These are phyloP conservation scores for Ooceraea biroi DNA, from an alignment of 1,140 invertebrate species.

Conservation along the genomic window DNA sequence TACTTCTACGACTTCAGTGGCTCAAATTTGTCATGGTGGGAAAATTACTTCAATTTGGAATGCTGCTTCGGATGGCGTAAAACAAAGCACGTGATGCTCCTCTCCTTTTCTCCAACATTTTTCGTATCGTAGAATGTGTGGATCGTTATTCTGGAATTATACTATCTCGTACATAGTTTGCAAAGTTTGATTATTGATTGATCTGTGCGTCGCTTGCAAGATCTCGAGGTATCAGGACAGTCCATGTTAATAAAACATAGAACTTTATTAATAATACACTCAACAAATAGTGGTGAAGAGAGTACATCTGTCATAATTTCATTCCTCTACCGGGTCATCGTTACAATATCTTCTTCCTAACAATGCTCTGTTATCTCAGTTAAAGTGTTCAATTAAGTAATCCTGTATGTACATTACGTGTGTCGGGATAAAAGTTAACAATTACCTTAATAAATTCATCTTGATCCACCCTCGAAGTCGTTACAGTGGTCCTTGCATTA, in stretches of 20 bases:
- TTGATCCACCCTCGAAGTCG: constrained; percentile 76
- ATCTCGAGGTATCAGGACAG: constrained; percentile 42
- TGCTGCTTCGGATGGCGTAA: no score
- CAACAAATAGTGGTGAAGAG: constrained; percentile 82
- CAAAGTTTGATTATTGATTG: background rate
- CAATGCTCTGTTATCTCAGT: constrained; percentile 76
- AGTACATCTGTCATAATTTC: constrained; percentile 79
- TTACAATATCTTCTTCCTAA: constrained; percentile 73
- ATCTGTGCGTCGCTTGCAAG: background rate
- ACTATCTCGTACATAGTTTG: constrained; percentile 15
- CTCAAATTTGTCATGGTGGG: no score
- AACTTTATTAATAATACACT: constrained; percentile 84
- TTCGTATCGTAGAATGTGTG: background rate
- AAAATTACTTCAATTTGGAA: no score
- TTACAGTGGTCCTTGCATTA: constrained; percentile 81
- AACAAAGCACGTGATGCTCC: no score
- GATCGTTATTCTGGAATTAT: constrained; percentile 15
- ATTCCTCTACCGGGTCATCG: constrained; percentile 75
- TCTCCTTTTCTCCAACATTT: background rate
- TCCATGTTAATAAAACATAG: constrained; percentile 83
- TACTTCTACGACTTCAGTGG: no score
- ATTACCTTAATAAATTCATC: constrained; percentile 78
- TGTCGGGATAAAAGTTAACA: constrained; percentile 80
- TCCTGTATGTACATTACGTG: constrained; percentile 79
- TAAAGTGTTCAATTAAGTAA: constrained; percentile 78